A percentile compares a stretch with the other conserved stretches of the same genome.
phyloP scores from a whole-genome alignment of 2,888 invertebrate genomes.

The Nezara viridula region DNA sequence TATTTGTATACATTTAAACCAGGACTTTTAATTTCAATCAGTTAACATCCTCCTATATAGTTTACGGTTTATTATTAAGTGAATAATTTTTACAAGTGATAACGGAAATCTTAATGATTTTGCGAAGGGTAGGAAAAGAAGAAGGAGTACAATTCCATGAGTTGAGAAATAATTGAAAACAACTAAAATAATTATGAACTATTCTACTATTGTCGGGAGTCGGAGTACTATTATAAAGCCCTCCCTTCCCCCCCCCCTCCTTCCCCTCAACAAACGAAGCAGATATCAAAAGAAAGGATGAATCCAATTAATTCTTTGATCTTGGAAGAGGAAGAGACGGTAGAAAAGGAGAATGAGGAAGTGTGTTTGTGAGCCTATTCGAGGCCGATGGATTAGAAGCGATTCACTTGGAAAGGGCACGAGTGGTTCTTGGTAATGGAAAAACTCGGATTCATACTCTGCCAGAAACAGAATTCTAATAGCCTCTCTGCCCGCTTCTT shows the following conservation, averaged over 20 bases:
- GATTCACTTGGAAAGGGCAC: not conserved
- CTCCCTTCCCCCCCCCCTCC: too few relatives aligned
- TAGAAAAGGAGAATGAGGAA: conserved; percentile 15
- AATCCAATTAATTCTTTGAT: conserved; percentile 33
- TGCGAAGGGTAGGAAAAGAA: too few relatives aligned
- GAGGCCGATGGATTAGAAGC: conserved; percentile 30
- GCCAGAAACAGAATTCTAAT: conserved; percentile 11
- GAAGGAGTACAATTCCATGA: not conserved
- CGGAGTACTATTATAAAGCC: not conserved
- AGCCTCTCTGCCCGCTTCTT: not conserved
- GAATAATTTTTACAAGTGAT: too few relatives aligned
- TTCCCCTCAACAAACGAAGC: not conserved
- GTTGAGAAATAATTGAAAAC: not conserved
- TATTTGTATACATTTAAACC: too few relatives aligned
- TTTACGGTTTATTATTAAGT: too few relatives aligned
- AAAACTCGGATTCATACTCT: conserved; percentile 28
- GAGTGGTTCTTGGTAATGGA: conserved; percentile 23
- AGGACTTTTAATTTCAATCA: too few relatives aligned
- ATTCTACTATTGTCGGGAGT: not conserved
- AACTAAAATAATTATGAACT: not conserved
- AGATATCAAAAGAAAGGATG: conserved; percentile 26
- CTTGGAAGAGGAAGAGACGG: not conserved
- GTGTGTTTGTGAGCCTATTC: conserved; percentile 31
- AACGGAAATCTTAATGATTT: too few relatives aligned
- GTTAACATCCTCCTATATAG: too few relatives aligned